Evolutionary conservation across 2,888 invertebrate genomes (phyloP), one percentile per base, ranked within the genome.

Genomic region (Baronia brevicornis): DNA sequence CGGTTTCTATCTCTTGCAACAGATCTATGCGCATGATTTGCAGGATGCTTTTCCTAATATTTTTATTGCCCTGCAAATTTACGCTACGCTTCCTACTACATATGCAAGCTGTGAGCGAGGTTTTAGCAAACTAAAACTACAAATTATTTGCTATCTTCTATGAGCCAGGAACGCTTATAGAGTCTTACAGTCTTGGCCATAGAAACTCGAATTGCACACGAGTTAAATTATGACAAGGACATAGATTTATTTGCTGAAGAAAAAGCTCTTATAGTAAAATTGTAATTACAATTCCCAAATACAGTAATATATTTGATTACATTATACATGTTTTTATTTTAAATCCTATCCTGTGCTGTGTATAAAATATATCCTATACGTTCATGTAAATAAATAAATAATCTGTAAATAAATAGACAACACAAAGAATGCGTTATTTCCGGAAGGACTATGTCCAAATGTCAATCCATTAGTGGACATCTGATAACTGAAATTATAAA

Each of bases 41-140:
- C 38, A 41, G 27, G 38, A 39, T 37, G 38, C 36, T 27, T 42
- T 39, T 34, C 34, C 30, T 17, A 38, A 34, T 15, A 34, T 38
- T 38, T 31, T 28, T 38, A 31, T 31, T 35, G 34, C 39, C 4
- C 35, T 44, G 34, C 33, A 38, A 42, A 46, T 39, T 47, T 47
- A 39, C 39, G 39, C 34, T 25, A 48, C 28, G 28, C 37, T 43
- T 43, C 42, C 39, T 33, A 42, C 42, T 45, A 40, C 40, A 33
- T 36, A 33, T 31, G 48, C 44, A 39, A 46, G 43, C 33, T 46
- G 44, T 28, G 45, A 49, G 40, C 41, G 42, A 47, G 48, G 43
- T 43, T 51, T 51, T 39, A 48, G 39, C 32, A 48, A 46, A 38
- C 33, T 45, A 33, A 38, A 42, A 42, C 33, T 39, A 6, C 33